phyloP scores from a whole-genome alignment of 2,888 invertebrate genomes.

The Drosophila buzzatii region DNA sequence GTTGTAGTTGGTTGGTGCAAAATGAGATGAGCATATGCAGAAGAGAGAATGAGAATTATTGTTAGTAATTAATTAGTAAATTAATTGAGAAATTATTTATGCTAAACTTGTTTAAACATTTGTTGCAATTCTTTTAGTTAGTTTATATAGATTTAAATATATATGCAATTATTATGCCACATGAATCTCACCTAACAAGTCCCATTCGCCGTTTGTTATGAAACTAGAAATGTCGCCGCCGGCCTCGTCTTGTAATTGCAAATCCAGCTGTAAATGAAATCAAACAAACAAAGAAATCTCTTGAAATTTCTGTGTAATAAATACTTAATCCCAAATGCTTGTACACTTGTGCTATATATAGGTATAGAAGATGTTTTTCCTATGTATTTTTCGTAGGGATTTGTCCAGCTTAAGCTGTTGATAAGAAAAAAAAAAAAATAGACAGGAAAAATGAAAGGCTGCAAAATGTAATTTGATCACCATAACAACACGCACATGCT shows the following conservation, averaged over 20 bases:
- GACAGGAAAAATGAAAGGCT: slow-evolving; percentile 22
- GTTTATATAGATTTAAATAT: no score
- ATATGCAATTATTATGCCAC: neutral
- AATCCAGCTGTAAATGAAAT: slow-evolving; percentile 91
- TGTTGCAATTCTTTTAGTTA: slow-evolving; percentile 13
- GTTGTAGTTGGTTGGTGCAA: slow-evolving; percentile 30
- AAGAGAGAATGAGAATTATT: slow-evolving; percentile 59
- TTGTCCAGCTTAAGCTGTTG: slow-evolving; percentile 54
- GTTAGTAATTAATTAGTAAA: slow-evolving; percentile 44
- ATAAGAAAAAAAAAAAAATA: neutral
- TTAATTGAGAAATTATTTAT: slow-evolving; percentile 3
- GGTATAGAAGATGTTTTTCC: slow-evolving; percentile 23
- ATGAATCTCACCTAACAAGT: slow-evolving; percentile 93
- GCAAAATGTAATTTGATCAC: slow-evolving; percentile 54
- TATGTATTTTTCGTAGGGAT: slow-evolving; percentile 42
- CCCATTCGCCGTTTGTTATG: slow-evolving; percentile 99
- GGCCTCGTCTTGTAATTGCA: slow-evolving; percentile 95
- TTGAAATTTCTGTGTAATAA: slow-evolving; percentile 19
- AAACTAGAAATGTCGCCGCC: slow-evolving; percentile 99
- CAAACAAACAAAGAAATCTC: slow-evolving; percentile 3
- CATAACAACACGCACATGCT: slow-evolving; percentile 39
- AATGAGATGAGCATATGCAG: slow-evolving; percentile 52
- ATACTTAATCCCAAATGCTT: slow-evolving; percentile 18
- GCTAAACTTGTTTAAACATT: slow-evolving; percentile 1
- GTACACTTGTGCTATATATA: neutral